Evolutionary conservation across 2,113 vertebrate species (phyloP).

Genomic region (Phyllostomus hastatus): DNA sequence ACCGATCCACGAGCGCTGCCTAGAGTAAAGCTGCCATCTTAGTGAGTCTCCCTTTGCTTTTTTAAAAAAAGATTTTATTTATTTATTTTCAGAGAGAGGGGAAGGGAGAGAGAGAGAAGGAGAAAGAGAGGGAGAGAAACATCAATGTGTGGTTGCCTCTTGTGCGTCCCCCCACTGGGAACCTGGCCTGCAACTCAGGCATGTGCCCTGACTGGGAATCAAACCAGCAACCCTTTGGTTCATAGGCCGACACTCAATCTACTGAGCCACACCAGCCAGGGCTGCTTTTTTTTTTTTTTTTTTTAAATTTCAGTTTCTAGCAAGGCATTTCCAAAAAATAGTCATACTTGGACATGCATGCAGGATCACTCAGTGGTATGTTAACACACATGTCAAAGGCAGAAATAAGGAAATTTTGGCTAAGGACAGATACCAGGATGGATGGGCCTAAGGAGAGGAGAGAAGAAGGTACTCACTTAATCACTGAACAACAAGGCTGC

Average conservation of each 20-base stretch:
- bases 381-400: not conserved
- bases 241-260: no score
- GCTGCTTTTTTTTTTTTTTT: not conserved
- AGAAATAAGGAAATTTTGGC: not conserved
- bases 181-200: no score
- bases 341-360: slow-evolving; percentile 25
- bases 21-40: no score
- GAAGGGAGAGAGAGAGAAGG: no score
- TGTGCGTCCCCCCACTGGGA: no score
- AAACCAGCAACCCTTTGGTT: no score
- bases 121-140: no score
- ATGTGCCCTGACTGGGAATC: no score
- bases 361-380: not conserved
- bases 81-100: no score
- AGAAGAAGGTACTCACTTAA: not conserved
- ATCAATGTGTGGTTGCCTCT: no score
- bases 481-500: not conserved
- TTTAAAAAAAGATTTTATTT: not conserved
- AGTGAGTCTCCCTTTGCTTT: not conserved
- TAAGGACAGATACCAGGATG: not conserved
- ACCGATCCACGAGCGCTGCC: no score
- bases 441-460: not conserved
- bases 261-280: no score
- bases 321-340: not conserved
- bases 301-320: not conserved